phyloP scores from a whole-genome alignment of 2,888 invertebrate genomes.

The Lasioglossum leucozonium region DNA sequence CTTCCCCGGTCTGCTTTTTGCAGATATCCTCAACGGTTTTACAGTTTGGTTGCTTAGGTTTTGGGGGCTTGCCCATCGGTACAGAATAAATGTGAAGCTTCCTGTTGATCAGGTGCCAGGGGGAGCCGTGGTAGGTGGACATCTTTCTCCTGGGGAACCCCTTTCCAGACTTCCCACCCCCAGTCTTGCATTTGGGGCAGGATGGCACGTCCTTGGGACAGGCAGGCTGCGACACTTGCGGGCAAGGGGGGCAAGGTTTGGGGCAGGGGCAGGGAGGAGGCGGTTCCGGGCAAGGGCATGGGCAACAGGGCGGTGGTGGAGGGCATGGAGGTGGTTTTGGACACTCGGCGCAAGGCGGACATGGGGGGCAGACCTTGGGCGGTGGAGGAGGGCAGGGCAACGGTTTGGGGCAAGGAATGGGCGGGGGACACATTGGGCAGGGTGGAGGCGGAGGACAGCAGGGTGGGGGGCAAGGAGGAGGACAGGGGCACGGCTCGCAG shows the following conservation, averaged over 20 bases:
- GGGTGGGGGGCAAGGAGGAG: constrained; percentile 52
- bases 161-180: not conserved
- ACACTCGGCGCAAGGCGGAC: constrained; percentile 43
- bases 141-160: constrained; percentile 5
- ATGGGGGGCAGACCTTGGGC: constrained; percentile 34
- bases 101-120: not conserved
- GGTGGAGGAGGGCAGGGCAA: constrained; percentile 38
- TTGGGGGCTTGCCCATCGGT: not conserved
- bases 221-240: not conserved
- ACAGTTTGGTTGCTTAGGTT: not conserved
- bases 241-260: constrained; percentile 38
- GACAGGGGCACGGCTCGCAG: constrained; percentile 58
- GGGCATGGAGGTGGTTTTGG: constrained; percentile 44
- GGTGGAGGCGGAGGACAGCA: constrained; percentile 47
- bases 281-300: constrained; percentile 53
- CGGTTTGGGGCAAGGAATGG: constrained; percentile 35
- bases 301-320: constrained; percentile 53
- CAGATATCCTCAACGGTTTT: constrained; percentile 31
- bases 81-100: constrained; percentile 25
- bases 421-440: constrained; percentile 41
- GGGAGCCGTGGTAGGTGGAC: constrained; percentile 26
- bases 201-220: constrained; percentile 20
- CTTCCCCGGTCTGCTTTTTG: not conserved
- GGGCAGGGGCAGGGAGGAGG: constrained; percentile 52
- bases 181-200: constrained; percentile 7